Conservation (phyloP, 2,888 invertebrate genomes). For the Lasioglossum figueresi region DNA sequence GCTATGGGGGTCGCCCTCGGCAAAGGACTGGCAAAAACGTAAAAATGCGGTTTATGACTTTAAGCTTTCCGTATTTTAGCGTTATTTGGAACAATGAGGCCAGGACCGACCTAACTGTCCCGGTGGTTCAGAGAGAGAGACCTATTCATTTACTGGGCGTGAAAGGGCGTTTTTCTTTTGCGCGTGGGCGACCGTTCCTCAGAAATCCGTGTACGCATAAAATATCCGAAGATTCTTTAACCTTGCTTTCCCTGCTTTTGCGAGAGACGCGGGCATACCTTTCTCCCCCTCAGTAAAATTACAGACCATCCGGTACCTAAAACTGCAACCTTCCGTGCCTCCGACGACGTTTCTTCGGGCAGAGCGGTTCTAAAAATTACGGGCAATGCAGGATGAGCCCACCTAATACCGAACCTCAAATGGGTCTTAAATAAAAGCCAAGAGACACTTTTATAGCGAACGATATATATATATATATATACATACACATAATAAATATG, state of each 20-base stretch:
- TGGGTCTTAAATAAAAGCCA: neutral
- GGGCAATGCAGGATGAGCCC: too few relatives aligned
- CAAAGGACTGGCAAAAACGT: slow-evolving; percentile 69
- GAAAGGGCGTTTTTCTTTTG: slow-evolving; percentile 27
- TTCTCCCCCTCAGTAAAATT: neutral
- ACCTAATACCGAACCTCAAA: neutral
- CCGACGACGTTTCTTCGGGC: neutral
- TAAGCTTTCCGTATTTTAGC: slow-evolving; percentile 76
- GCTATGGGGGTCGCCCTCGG: slow-evolving; percentile 13
- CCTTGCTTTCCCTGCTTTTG: neutral
- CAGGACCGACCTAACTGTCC: slow-evolving; percentile 72
- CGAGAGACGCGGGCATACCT: neutral
- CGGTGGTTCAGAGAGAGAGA: neutral
- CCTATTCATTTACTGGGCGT: slow-evolving; percentile 21
- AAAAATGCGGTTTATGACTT: slow-evolving; percentile 79
- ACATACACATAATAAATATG: too few relatives aligned
- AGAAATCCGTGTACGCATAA: slow-evolving; percentile 30
- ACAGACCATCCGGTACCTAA: neutral
- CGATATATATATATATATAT: too few relatives aligned
- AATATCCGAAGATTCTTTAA: slow-evolving; percentile 14
- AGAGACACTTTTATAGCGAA: neutral
- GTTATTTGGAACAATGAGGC: slow-evolving; percentile 77
- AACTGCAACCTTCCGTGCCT: neutral
- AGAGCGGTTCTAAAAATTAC: neutral
- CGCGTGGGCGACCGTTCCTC: neutral